phyloP scores from a whole-genome alignment of 1,140 invertebrate genomes.

The Macrocentrus cingulum region DNA sequence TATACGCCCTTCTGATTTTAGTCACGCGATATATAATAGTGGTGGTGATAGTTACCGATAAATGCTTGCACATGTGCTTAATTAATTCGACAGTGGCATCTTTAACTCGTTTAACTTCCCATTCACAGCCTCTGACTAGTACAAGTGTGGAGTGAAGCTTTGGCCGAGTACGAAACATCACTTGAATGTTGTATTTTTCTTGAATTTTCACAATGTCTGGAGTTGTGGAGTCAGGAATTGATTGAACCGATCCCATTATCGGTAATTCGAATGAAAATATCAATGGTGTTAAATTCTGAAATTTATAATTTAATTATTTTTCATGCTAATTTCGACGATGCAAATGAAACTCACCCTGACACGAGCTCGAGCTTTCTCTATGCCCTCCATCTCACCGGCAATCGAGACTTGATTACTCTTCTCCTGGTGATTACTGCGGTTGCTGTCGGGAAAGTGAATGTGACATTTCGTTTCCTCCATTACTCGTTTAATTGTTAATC shows the following conservation, averaged over 20 bases:
- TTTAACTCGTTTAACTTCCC: slow-evolving; percentile 83
- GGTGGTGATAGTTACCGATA: too few species aligned
- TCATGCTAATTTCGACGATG: too few species aligned
- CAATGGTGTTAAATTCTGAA: slow-evolving; percentile 81
- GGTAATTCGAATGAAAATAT: slow-evolving; percentile 92
- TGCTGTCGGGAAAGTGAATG: slow-evolving; percentile 98
- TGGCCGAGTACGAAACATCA: slow-evolving; percentile 78
- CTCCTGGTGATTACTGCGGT: slow-evolving; percentile 86
- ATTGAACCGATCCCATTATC: slow-evolving; percentile 71
- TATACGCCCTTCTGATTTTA: too few species aligned
- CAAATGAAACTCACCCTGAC: slow-evolving; percentile 74
- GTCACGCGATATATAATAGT: too few species aligned
- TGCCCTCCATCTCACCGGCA: slow-evolving; percentile 86
- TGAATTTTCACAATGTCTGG: slow-evolving; percentile 83
- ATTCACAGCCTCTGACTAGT: slow-evolving; percentile 86
- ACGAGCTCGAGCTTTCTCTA: slow-evolving; percentile 83
- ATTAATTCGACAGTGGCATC: slow-evolving; percentile 83
- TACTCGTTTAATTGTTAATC: slow-evolving; percentile 92
- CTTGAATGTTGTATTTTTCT: slow-evolving; percentile 84
- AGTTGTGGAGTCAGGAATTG: slow-evolving; percentile 73
- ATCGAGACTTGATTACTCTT: slow-evolving; percentile 96
- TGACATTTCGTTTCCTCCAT: slow-evolving; percentile 96
- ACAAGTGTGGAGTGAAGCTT: slow-evolving; percentile 81
- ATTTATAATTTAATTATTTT: slow-evolving; percentile 27
- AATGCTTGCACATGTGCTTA: slow-evolving; percentile 78